phyloP scores from a whole-genome alignment of 2,888 invertebrate genomes.

The Acrobasis consociella region DNA sequence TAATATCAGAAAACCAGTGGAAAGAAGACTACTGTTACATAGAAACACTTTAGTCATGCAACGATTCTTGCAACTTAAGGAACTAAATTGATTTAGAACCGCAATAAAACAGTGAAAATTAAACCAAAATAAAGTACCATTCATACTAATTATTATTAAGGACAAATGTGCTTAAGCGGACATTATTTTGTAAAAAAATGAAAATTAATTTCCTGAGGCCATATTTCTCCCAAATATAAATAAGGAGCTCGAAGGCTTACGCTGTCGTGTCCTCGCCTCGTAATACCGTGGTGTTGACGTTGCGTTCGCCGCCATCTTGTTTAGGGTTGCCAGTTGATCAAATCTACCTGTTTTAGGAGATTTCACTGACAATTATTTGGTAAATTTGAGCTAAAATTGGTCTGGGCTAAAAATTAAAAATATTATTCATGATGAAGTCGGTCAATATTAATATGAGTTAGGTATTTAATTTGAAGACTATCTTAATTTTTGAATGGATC shows the following conservation, averaged over 20 bases:
- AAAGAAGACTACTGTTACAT: no score
- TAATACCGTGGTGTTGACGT: conserved; percentile 70
- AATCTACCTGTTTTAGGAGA: neutral
- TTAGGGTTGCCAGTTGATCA: conserved; percentile 16
- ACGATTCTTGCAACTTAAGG: no score
- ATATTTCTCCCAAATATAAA: conserved; percentile 44
- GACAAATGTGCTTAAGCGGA: conserved; percentile 26
- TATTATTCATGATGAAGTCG: no score
- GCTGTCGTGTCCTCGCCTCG: conserved; percentile 70
- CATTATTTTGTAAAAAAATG: conserved; percentile 28
- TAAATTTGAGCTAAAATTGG: no score
- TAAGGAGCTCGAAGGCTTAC: conserved; percentile 69
- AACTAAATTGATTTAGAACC: neutral
- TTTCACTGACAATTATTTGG: no score
- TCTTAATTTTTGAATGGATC: no score
- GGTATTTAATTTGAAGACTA: no score
- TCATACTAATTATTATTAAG: conserved; percentile 21
- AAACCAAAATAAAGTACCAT: neutral
- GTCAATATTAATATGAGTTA: no score
- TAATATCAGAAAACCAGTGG: no score
- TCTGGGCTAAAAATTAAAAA: no score
- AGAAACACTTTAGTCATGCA: no score
- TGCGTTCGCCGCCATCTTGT: conserved; percentile 27
- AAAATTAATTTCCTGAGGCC: conserved; percentile 28
- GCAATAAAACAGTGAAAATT: neutral